Conservation (phyloP, 2,797 vertebrate genomes). For the Takifugu rubripes region DNA sequence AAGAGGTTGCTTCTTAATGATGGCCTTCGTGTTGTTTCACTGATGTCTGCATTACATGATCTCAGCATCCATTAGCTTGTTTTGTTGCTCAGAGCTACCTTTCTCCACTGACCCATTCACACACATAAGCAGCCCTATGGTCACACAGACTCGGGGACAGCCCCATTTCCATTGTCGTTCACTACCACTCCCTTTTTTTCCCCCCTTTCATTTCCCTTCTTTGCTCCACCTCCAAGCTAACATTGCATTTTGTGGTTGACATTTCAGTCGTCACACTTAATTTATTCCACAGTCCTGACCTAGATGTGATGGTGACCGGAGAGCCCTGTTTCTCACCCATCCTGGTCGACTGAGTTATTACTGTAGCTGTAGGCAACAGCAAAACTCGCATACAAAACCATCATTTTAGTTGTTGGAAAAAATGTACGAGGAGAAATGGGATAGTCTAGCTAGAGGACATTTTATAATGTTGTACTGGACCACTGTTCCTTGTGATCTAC, state of each 20-base stretch:
- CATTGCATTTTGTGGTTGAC: slow-evolving; percentile 62
- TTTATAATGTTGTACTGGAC: neutral
- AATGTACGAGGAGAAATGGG: slow-evolving; percentile 55
- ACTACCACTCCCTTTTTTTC: neutral
- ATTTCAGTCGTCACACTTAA: slow-evolving; percentile 75
- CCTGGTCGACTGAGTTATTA: slow-evolving; percentile 48
- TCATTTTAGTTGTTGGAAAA: neutral
- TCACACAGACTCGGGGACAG: slow-evolving; percentile 39
- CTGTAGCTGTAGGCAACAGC: slow-evolving; percentile 39
- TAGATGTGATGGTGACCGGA: slow-evolving; percentile 71
- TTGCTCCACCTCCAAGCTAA: neutral
- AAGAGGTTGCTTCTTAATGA: slow-evolving; percentile 54
- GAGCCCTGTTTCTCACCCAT: slow-evolving; percentile 47
- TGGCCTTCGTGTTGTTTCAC: slow-evolving; percentile 27
- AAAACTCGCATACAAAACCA: slow-evolving; percentile 16
- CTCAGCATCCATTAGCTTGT: slow-evolving; percentile 75
- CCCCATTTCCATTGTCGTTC: slow-evolving; percentile 2
- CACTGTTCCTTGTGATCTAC: too few species aligned
- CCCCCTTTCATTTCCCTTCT: neutral
- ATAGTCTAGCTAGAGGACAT: slow-evolving; percentile 39
- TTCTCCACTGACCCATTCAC: slow-evolving; percentile 77
- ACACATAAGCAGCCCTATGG: slow-evolving; percentile 70
- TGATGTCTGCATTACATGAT: slow-evolving; percentile 58
- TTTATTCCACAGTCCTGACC: slow-evolving; percentile 73
- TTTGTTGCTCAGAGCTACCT: slow-evolving; percentile 76